Evolutionary conservation across 2,888 invertebrate species (phyloP), one percentile per base, ranked within the genome.

Genomic region (Criorhina ranunculi): DNA sequence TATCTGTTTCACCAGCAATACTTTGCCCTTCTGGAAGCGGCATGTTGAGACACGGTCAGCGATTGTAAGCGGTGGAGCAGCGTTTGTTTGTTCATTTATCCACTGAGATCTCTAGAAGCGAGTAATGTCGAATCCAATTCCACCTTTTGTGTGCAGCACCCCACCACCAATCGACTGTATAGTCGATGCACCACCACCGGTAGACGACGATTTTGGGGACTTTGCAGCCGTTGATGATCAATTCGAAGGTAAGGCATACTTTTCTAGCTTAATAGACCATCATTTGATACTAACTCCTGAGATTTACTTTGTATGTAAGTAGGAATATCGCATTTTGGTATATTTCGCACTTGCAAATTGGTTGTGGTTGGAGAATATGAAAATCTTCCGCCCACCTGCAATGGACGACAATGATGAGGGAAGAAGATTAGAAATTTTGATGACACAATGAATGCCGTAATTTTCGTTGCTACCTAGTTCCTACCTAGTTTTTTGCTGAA

Each of bases 101-200:
- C n/a, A 5, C 19, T 24, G 35, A 12, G 49, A 35, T 44, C 15
- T 51, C 33, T 40, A n/a, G 33, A 64, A 4, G 4, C 37, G 33
- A 24, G 44, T 31, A 31, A 85, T 85, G 85, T 85, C 85, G 66
- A 92, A 92, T 87, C 90, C 93, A 89, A 93, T 94, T 88, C 94
- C 94, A 87, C 93, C 93, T 81, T 90, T 93, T 77, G 89, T 94
- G 79, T 93, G 93, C 88, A 93, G 92, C 89, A 92, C 94, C 55
- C 94, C 94, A 70, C 94, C 94, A 55, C 94, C 94, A 46, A 93
- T 93, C 87, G 92, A 92, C 86, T 91, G 90, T 77, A 90, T 90
- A 5, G 91, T 88, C 60, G 90, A 91, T 37, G 88, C 89, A 42
- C 86, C 90, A n/a, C 88, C 88, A 19, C 77, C 89, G 42, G 92